A percentile compares a stretch with the other conserved stretches of the same genome.
These are phyloP conservation scores for Prochilodus magdalenae DNA, from an alignment of 2,113 vertebrate genomes.

Conservation along the genomic window DNA sequence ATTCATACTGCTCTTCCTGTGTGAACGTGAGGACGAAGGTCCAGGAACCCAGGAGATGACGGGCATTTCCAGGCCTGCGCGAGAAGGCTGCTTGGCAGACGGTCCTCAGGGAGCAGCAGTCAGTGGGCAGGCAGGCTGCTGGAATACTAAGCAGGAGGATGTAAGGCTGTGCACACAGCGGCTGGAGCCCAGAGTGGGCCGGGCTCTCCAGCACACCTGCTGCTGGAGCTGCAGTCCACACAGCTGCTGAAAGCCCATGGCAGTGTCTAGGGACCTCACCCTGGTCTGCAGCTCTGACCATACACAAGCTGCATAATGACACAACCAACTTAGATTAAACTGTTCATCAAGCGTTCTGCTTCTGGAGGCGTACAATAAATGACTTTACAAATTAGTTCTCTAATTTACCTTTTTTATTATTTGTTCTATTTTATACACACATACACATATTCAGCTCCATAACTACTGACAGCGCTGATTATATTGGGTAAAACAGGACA, in stretches of 20 bases:
- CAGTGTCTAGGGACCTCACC: constrained; percentile 19
- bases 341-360: not conserved
- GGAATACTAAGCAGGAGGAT: constrained; percentile 52
- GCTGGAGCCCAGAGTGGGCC: constrained; percentile 22
- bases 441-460: no score
- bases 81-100: constrained; percentile 28
- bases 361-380: no score
- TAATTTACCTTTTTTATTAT: no score
- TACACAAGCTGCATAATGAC: constrained; percentile 1
- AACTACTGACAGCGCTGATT: no score
- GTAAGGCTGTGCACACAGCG: constrained; percentile 33
- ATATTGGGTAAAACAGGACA: no score
- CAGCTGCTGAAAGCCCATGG: constrained; percentile 35
- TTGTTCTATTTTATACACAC: no score
- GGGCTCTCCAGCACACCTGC: constrained; percentile 49
- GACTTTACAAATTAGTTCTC: no score
- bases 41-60: constrained; percentile 21
- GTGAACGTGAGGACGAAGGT: constrained; percentile 8
- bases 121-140: constrained; percentile 13
- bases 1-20: not conserved
- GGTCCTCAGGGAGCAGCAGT: constrained; percentile 28
- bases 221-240: constrained; percentile 22
- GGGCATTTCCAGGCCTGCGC: constrained; percentile 24
- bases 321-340: not conserved
- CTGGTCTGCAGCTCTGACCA: not conserved